These are phyloP conservation scores for Melipona quadrifasciata DNA, from an alignment of 1,140 invertebrate species.

Conservation along the genomic window DNA sequence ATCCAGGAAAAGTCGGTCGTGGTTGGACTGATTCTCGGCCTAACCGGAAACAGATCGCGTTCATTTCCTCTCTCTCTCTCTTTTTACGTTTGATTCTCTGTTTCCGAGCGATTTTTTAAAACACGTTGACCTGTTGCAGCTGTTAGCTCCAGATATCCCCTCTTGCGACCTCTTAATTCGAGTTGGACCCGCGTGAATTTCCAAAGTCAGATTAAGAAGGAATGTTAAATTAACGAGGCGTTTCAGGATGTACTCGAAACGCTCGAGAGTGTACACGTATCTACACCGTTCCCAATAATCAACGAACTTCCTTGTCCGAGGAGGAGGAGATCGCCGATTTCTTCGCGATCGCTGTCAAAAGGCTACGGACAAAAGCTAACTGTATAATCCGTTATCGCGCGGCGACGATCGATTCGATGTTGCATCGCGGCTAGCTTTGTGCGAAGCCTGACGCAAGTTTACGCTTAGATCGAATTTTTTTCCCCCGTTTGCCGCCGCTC, in stretches of 20 bases:
- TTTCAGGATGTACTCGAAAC: background rate
- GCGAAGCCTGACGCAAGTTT: conserved; percentile 1
- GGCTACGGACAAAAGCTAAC: conserved; percentile 25
- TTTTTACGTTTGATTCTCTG: background rate
- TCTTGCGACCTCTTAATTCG: background rate
- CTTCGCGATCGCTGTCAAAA: background rate
- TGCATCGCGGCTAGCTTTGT: background rate
- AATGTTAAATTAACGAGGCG: conserved; percentile 38
- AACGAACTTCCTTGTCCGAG: conserved; percentile 43
- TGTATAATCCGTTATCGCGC: conserved; percentile 43
- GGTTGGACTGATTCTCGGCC: background rate
- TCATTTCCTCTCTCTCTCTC: background rate
- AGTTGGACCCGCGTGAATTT: conserved; percentile 19
- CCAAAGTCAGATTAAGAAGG: background rate
- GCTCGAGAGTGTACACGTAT: background rate
- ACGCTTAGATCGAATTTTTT: conserved; percentile 1
- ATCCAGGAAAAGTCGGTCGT: conserved; percentile 56
- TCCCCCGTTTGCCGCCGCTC: background rate
- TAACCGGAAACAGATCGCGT: background rate
- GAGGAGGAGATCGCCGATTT: background rate
- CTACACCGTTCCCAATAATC: conserved; percentile 5
- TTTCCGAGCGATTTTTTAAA: too few species aligned
- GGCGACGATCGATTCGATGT: conserved; percentile 38
- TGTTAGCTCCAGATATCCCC: too few species aligned
- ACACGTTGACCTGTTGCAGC: too few species aligned